These are phyloP conservation scores for Scaptomyza reducta DNA, from an alignment of 2,888 invertebrate genomes.

Conservation along the genomic window DNA sequence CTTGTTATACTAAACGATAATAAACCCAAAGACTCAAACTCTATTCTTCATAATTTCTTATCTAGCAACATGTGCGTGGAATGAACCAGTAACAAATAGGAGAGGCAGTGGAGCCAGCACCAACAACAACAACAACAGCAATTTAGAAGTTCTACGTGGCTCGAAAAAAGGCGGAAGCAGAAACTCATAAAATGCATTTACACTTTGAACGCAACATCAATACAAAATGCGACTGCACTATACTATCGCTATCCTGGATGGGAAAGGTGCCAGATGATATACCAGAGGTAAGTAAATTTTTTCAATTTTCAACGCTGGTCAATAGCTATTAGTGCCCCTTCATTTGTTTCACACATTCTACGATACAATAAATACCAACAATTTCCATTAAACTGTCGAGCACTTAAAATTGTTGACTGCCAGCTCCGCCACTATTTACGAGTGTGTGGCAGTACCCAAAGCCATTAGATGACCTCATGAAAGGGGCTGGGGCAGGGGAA, in stretches of 20 bases:
- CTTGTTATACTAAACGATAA: constrained; percentile 76
- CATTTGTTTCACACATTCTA: constrained; percentile 30
- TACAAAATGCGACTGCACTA: constrained; percentile 97
- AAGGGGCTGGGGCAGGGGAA: background rate
- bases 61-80: constrained; percentile 68
- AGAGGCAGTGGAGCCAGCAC: constrained; percentile 11
- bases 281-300: constrained; percentile 89
- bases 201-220: constrained; percentile 97
- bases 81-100: constrained; percentile 35
- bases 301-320: constrained; percentile 30
- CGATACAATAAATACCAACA: constrained; percentile 71
- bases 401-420: constrained; percentile 63
- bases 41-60: constrained; percentile 21
- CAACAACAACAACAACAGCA: constrained; percentile 11
- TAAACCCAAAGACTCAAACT: constrained; percentile 21
- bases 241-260: constrained; percentile 98
- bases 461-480: constrained; percentile 51
- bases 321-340: constrained; percentile 44
- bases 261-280: constrained; percentile 98
- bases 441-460: background rate
- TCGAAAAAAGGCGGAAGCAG: constrained; percentile 39
- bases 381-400: constrained; percentile 68
- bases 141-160: constrained; percentile 37
- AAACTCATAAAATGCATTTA: constrained; percentile 90
- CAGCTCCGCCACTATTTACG: constrained; percentile 1